Evolutionary conservation across 2,113 vertebrate species (phyloP).

Genomic region (Oreochromis spilurus): DNA sequence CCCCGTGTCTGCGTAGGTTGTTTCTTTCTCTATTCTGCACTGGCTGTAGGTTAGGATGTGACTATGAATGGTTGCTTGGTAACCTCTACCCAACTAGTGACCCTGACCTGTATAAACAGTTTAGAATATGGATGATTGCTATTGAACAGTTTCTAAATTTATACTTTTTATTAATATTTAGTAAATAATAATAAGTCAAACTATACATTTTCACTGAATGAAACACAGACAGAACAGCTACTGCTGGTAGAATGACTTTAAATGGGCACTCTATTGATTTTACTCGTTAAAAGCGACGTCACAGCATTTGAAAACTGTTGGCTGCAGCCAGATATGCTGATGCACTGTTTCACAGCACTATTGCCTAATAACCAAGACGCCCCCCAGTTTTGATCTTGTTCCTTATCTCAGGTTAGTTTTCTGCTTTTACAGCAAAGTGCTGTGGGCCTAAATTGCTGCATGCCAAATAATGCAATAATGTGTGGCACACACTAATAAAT

Average conservation of each 20-base stretch:
- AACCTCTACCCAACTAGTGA: not conserved
- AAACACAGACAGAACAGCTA: not conserved
- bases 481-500: not conserved
- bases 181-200: not conserved
- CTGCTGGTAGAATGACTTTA: not conserved
- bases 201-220: not conserved
- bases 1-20: not conserved
- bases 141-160: not conserved
- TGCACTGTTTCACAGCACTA: not conserved
- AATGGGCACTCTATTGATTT: not conserved
- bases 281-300: rapidly evolving
- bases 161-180: not conserved
- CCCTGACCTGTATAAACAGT: not conserved
- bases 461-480: not conserved
- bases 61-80: not conserved
- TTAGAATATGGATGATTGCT: not conserved
- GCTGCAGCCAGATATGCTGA: not conserved
- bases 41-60: not conserved
- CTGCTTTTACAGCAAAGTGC: not conserved
- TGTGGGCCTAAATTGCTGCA: not conserved
- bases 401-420: not conserved
- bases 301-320: not conserved
- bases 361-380: not conserved
- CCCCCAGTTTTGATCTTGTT: not conserved
- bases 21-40: not conserved